phyloP scores from a whole-genome alignment of 2,113 vertebrate genomes.

The Callipepla californica region DNA sequence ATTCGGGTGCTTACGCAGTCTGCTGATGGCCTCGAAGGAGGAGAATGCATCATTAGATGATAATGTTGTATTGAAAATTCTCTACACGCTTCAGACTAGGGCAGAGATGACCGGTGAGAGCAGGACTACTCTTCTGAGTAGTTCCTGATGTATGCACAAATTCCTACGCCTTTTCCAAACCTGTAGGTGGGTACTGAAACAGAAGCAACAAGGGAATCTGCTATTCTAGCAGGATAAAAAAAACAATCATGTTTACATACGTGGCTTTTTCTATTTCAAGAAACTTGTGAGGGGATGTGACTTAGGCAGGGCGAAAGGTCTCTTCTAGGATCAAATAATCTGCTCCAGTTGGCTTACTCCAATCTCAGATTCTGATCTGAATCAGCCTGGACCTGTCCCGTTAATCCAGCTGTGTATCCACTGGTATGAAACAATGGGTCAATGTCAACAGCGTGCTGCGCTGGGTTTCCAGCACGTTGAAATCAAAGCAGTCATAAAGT shows the following conservation, averaged over 20 bases:
- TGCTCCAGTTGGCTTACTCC: neutral
- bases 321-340: neutral
- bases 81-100: neutral
- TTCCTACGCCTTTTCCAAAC: neutral
- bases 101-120: neutral
- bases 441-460: conserved; percentile 1
- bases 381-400: conserved; percentile 17
- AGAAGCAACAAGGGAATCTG: neutral
- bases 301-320: neutral
- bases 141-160: neutral
- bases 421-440: conserved; percentile 23
- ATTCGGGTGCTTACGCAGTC: neutral
- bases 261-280: neutral
- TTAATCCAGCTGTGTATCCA: neutral
- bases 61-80: neutral
- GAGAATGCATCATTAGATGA: neutral
- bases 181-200: neutral
- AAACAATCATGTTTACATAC: neutral
- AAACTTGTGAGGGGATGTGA: neutral
- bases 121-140: neutral
- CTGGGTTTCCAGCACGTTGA: neutral
- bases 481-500: conserved; percentile 49
- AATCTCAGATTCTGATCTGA: conserved; percentile 24
- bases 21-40: neutral
- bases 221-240: neutral